phyloP scores from a whole-genome alignment of 1,140 invertebrate species.

The Vanessa tameamea region DNA sequence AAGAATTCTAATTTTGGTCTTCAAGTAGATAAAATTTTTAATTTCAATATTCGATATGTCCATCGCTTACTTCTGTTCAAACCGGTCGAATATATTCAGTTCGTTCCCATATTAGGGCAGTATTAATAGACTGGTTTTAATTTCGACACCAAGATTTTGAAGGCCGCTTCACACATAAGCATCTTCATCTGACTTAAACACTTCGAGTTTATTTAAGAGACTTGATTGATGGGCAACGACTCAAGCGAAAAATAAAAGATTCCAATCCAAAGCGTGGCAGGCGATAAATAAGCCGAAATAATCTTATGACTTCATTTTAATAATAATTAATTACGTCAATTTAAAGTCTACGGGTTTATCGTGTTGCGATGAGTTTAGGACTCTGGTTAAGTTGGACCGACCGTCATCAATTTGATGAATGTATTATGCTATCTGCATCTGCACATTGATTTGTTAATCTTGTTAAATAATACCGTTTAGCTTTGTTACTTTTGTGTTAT shows the following conservation, averaged over 20 bases:
- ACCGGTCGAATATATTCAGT: slow-evolving; percentile 15
- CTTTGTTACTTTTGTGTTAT: slow-evolving; percentile 8
- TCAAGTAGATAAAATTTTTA: background rate
- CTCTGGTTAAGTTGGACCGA: slow-evolving; percentile 1
- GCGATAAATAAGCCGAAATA: slow-evolving; percentile 36
- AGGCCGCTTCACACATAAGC: slow-evolving; percentile 12
- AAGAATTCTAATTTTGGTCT: background rate
- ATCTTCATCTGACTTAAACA: slow-evolving; percentile 7
- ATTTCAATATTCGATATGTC: background rate
- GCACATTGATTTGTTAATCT: slow-evolving; percentile 2
- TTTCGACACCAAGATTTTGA: slow-evolving; percentile 13
- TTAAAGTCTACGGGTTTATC: slow-evolving; percentile 9
- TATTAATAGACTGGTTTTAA: slow-evolving; percentile 19
- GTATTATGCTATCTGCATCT: slow-evolving; percentile 1
- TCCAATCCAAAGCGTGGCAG: slow-evolving; percentile 23
- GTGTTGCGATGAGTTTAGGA: slow-evolving; percentile 6
- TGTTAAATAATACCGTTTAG: slow-evolving; percentile 2
- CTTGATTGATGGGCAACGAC: slow-evolving; percentile 20
- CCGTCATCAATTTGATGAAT: slow-evolving; percentile 6
- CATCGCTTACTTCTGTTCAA: background rate
- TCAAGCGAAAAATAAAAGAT: slow-evolving; percentile 27
- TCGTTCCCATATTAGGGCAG: slow-evolving; percentile 22
- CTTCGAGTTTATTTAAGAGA: slow-evolving; percentile 11
- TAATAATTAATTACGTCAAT: slow-evolving; percentile 26
- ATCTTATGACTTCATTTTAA: slow-evolving; percentile 24